Evolutionary conservation across 2,113 vertebrate species (phyloP), one percentile per base, ranked within the genome.

Genomic region (Amia ocellicauda): DNA sequence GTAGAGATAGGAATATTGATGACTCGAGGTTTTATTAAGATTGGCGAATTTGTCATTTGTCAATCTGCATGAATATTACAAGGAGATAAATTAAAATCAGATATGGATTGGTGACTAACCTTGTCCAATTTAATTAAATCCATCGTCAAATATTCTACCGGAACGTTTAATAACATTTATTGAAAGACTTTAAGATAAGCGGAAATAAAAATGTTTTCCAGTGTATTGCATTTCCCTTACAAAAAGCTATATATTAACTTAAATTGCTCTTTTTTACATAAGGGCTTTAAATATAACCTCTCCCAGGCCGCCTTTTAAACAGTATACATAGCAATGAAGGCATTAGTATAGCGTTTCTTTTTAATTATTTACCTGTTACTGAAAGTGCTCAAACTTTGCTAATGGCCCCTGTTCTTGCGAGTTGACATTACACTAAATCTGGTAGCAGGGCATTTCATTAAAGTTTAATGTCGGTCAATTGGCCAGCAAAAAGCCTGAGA

Each of bases 381-480:
- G 41, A 65, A 74, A 73, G 26, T 66, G 56, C 65, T 54, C 42
- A 50, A 28, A 28, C 69, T 66, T 59, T 54, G 20, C 52, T 63
- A 68, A 43, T 69, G 67, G 67, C 56, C 45, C 54, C 61, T 60
- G 58, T 53, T 54, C 60, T 41, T 24, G 20, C 28, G 68, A 67
- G 50, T 56, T 73, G 49, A 68, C 64, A 64, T 64, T 67, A 58
- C 64, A 71, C 64, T 59, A 55, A 75, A 57, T 49, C 53, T 68
- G 40, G 59, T 69, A 58, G 68, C 65, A 59, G 57, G 67, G 63
- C 58, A 50, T 75, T 74, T 69, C 70, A 86, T 90, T 79, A 85
- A 77, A 75, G 63, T 78, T 86, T 87, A 64, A 87, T 83, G 70
- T 20, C 19, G 78, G 66, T 78, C 81, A 76, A 71, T 62, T 74